Evolutionary conservation across 2,888 invertebrate genomes (phyloP), one percentile per base, ranked within the genome.

Genomic region (Chymomyza procnemis): DNA sequence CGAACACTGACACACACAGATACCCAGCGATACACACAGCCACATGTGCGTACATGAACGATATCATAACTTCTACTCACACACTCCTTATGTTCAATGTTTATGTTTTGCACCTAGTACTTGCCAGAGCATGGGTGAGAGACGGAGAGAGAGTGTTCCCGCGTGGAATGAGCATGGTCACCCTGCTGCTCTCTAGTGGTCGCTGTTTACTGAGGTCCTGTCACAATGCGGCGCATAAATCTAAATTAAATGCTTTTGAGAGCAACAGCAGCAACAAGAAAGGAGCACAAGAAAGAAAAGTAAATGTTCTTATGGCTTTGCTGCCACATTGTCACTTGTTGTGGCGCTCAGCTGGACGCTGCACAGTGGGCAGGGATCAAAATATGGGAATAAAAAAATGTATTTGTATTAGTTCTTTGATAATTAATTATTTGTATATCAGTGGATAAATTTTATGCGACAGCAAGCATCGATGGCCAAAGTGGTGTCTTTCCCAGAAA

Each of bases 191-290:
- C 50, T 19, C 50, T 16, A 9, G 50, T 50, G 47, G 47, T 21
- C 66, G 66, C 74, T 70, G 58, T 34, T 63, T 68, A 67, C 69
- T 54, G 54, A 67, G 16, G 64, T 19, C 60, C 82, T 85, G 87
- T 87, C 83, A 87, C 80, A 85, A 64, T 77, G 75, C 78, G 65
- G 71, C 73, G 74, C 79, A 88, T 87, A 87, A 88, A 87, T 87
- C 88, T 88, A 85, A 87, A 88, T 88, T 88, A 88, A 88, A 88
- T 81, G 80, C 76, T 71, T 86, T 79, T 79, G 80, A 79, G 69
- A 73, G 59, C 61, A 26, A 26, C 26, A 47, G 50, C 55, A 41
- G 47, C 47, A 14, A 47, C n/a, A 16, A 47, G 47, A 14, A 47
- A 16, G 19, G 3, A 50, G 50, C 58, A 34, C 48, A 30, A 9